Percentiles rank a stretch among this genome's conserved stretches.
phyloP scores from a whole-genome alignment of 2,888 invertebrate genomes.

The Salticus scenicus region DNA sequence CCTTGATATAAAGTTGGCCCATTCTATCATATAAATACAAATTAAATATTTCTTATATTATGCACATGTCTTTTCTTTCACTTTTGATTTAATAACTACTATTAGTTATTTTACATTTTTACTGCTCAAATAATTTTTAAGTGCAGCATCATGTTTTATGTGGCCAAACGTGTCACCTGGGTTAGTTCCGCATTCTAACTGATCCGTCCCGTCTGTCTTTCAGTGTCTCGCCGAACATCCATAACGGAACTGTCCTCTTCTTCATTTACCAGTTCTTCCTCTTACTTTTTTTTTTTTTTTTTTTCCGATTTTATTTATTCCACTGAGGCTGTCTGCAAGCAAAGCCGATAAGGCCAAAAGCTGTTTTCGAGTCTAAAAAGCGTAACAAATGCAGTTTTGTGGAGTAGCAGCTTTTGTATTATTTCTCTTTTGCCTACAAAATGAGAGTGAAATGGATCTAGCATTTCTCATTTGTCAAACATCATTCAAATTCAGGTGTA shows the following conservation, averaged over 20 bases:
- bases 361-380: conserved; percentile 20
- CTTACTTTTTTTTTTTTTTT: neutral
- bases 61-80: too few species aligned
- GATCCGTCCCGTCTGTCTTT: neutral
- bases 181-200: neutral
- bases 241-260: conserved; percentile 26
- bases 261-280: conserved; percentile 1
- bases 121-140: too few species aligned
- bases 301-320: neutral
- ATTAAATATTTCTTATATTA: too few species aligned
- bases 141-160: neutral
- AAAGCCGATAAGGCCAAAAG: conserved; percentile 15
- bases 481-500: too few species aligned
- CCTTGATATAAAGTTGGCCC: too few species aligned
- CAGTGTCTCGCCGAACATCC: conserved; percentile 3
- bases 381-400: conserved; percentile 11
- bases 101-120: too few species aligned
- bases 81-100: too few species aligned
- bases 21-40: too few species aligned
- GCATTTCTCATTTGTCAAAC: too few species aligned
- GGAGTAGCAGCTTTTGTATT: neutral
- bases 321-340: neutral
- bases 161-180: neutral
- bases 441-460: too few species aligned
- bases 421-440: neutral